Evolutionary conservation across 1,140 invertebrate genomes (phyloP), one percentile per base, ranked within the genome.

Genomic region (Mercenaria mercenaria): DNA sequence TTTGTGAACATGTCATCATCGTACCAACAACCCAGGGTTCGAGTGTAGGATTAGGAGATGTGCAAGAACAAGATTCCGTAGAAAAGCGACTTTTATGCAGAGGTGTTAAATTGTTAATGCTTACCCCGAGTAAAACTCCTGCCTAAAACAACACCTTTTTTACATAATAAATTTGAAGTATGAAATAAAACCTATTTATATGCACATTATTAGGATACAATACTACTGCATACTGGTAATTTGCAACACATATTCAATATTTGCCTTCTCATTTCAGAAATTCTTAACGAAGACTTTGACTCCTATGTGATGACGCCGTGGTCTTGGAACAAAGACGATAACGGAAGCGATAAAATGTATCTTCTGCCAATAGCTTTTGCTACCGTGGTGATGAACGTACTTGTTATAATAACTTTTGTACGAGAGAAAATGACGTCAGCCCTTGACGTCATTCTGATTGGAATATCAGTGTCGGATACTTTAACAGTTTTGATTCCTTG

Each of bases 271-370:
- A 39, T 81, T 88, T 10, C 61, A 88, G 86, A 88, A 43, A 20
- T 88, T 8, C 59, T 88, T 0, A 80, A 88, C 41, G 86, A 88
- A 52, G 86, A 88, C 23, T 67, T 52, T 39, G 86, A 88, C 77
- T 88, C 86, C 20, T 88, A 64, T 56, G 86, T 88, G 11, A 59
- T 88, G n/a, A 88, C 39, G 6, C 86, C 86, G 0, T 88, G 86
- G 86, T 47, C 76, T 8, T 88, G 86, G 86, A 79, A 64, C 37
- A 18, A 72, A 56, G 61, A 52, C 69, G 59, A 20, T 15, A 41
- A n/a, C 26, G 23, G 37, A 0, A 52, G 41, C 8, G 59, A n/a
- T 3, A 61, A 47, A n/a, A 15, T 88, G n/a, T 69, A 34, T 20
- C 26, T 88, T 2, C 29, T 88, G 3, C 77, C 77, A 13, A 32